Conservation (phyloP, 2,113 vertebrate species). For the Prunella fulvescens region DNA sequence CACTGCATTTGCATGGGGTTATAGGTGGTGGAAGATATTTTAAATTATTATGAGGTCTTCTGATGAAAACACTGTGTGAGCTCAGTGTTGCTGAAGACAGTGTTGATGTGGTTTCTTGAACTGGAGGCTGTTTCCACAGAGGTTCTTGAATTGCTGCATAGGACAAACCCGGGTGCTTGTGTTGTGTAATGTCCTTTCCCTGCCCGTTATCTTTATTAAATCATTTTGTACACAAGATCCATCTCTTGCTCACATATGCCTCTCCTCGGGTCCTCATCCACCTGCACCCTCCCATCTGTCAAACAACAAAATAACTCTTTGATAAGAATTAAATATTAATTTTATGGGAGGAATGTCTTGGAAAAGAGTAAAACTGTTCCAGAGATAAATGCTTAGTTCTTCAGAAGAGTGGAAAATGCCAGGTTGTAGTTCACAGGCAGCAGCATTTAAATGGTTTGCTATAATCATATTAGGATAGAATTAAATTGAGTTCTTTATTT, state of each 20-base stretch:
- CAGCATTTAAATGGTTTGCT: constrained; percentile 57
- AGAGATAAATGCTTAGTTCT: neutral
- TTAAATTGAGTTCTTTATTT: constrained; percentile 52
- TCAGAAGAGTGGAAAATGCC: constrained; percentile 42
- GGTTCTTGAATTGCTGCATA: constrained; percentile 20
- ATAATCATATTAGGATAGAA: constrained; percentile 67
- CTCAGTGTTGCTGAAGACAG: neutral
- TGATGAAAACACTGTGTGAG: neutral
- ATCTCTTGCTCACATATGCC: neutral
- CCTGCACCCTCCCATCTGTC: neutral
- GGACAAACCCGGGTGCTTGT: constrained; percentile 8
- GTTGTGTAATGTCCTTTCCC: neutral
- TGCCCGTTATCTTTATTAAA: neutral
- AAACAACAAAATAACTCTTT: neutral
- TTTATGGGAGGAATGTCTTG: neutral
- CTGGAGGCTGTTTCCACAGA: neutral
- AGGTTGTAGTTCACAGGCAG: constrained; percentile 57
- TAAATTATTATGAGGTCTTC: neutral
- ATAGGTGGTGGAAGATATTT: neutral
- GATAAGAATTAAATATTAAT: neutral
- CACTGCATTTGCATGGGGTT: neutral
- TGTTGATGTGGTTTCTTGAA: neutral
- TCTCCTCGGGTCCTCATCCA: constrained; percentile 10
- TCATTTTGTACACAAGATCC: neutral
- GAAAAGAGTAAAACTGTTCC: neutral